Percentiles rank a stretch among this genome's conserved stretches.
Conservation (phyloP, 2,797 vertebrate genomes). For the Semaprochilodus insignis region DNA sequence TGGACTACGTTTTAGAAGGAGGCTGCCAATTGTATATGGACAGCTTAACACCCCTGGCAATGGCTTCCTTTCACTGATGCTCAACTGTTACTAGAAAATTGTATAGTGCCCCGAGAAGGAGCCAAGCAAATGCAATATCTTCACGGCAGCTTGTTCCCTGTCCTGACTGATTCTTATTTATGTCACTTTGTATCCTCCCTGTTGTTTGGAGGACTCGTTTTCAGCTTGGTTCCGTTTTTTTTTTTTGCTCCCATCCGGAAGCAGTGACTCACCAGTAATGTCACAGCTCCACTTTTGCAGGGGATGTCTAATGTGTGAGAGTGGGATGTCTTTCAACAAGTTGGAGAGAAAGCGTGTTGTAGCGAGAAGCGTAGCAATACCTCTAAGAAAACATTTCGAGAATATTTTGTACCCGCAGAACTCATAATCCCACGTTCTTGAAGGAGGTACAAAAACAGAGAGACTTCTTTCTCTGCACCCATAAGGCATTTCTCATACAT, state of each 20-base stretch:
- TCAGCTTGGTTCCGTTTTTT: conserved; percentile 51
- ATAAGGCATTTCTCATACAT: background rate
- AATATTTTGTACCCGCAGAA: conserved; percentile 56
- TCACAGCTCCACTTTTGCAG: conserved; percentile 59
- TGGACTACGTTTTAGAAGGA: conserved; percentile 57
- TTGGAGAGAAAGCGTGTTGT: conserved; percentile 53
- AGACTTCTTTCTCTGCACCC: background rate
- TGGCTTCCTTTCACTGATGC: conserved; percentile 30
- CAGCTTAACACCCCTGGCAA: conserved; percentile 56
- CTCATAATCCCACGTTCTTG: conserved; percentile 4
- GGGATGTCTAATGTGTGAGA: conserved; percentile 55
- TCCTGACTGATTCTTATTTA: conserved; percentile 36
- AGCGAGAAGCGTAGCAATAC: conserved; percentile 48
- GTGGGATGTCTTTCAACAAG: conserved; percentile 55
- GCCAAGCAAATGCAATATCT: conserved; percentile 18
- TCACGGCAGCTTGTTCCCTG: conserved; percentile 10
- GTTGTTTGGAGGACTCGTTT: conserved; percentile 63
- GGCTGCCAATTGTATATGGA: conserved; percentile 49
- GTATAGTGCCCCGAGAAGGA: conserved; percentile 10
- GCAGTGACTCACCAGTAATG: conserved; percentile 59
- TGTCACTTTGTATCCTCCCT: conserved; percentile 61
- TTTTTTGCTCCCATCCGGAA: conserved; percentile 50
- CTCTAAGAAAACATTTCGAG: conserved; percentile 65
- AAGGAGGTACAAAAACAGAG: background rate
- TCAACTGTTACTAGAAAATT: conserved; percentile 22